Base-by-base conservation (phyloP, 1,140 invertebrate genomes). In the Kradibia gibbosae region DNA sequence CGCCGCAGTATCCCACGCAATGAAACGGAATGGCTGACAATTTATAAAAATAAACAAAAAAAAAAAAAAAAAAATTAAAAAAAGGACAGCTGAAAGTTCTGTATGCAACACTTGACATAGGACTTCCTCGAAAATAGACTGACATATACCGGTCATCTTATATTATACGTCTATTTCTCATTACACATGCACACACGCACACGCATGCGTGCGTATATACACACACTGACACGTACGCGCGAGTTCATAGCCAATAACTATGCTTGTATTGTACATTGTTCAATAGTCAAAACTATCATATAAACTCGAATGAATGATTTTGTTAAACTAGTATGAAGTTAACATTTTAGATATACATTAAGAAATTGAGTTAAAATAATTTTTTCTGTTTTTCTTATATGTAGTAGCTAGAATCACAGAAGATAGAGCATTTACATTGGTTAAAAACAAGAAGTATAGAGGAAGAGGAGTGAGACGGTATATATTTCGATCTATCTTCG, bases 1-100 rank as follows among this genome's bases (percentile, higher is more conserved):
- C 96, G 93, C 95, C 95, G 87, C 95, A 96, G 90, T 96, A 95
- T 88, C 95, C 95, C 87, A 93, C 94, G 86, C 94, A 95, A 93
- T 95, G 93, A 94, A 92, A 90, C 83, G 71, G 48, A 42, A 73
- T 85, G 84, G 87, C 87, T 75, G 85, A 85, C 81, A 84, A 81
- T 82, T 76, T 70, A 76, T 71, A 71, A 83, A 83, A 83, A 83
- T 73, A 84, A n/a, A n/a, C n/a, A n/a, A n/a, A n/a, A n/a, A n/a
- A 79, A 80, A 62, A 83, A 82, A 71, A 70, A 82, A 50, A 70
- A 82, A 39, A 71, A 83, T 81, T 75, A 82, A 84, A 83, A 83
- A 81, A 78, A 67, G 82, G 77, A 81, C 80, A 80, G 70, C 73
- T 84, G 77, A 82, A 84, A 84, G 76, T 82, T 81, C 77, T 77